These are phyloP conservation scores for Spilogale gracilis DNA, from an alignment of 2,113 vertebrate species.

Conservation along the genomic window DNA sequence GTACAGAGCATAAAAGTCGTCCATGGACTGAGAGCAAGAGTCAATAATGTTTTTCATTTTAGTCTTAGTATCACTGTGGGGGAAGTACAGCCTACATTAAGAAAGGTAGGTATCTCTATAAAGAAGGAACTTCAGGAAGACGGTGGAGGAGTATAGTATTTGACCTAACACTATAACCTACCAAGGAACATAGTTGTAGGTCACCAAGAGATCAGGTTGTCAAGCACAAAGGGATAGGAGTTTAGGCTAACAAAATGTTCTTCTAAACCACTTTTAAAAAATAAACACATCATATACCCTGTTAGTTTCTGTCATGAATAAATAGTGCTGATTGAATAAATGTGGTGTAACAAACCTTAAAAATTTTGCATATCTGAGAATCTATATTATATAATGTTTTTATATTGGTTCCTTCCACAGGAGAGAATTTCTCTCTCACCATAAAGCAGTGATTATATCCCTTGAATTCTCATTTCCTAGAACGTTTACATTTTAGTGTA, in stretches of 20 bases:
- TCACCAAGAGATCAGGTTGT: conserved; percentile 39
- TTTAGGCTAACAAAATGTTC: conserved; percentile 39
- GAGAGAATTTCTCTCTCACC: background rate
- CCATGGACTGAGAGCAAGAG: background rate
- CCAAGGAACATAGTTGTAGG: conserved; percentile 37
- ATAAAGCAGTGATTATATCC: background rate
- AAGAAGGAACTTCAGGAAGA: conserved; percentile 53
- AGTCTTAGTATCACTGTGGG: conserved; percentile 40
- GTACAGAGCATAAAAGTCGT: conserved; percentile 36
- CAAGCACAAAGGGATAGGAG: background rate
- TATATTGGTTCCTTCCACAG: conserved; percentile 1
- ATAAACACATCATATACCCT: background rate
- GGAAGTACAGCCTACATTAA: background rate
- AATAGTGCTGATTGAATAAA: conserved; percentile 23
- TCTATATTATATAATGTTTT: background rate
- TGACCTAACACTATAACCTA: conserved; percentile 16
- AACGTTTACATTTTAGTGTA: conserved; percentile 30
- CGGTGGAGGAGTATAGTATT: background rate
- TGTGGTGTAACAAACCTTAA: background rate
- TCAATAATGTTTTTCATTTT: background rate
- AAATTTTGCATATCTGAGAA: conserved; percentile 7
- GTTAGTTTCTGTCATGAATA: conserved; percentile 39
- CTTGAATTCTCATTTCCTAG: conserved; percentile 59
- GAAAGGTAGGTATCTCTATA: background rate
- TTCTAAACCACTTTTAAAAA: conserved; percentile 33